These are phyloP conservation scores for Cheiracanthium punctorium DNA, from an alignment of 2,888 invertebrate species.

Conservation along the genomic window DNA sequence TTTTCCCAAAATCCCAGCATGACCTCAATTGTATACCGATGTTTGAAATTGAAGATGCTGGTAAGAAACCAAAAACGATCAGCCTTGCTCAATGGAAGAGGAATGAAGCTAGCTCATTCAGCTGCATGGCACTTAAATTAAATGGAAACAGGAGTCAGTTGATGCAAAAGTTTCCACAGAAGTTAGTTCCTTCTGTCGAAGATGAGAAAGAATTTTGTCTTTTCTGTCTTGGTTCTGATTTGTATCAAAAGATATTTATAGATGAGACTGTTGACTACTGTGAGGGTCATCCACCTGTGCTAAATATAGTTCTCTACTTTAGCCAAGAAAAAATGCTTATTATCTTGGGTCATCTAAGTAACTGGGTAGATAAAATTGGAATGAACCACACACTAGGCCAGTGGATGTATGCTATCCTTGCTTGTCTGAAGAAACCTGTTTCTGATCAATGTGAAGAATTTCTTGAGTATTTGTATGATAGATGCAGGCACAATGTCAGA, in stretches of 20 bases:
- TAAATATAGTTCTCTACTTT: slow-evolving; percentile 9
- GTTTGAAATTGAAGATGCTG: neutral
- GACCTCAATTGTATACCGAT: neutral
- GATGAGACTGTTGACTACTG: neutral
- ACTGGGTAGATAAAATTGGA: slow-evolving; percentile 8
- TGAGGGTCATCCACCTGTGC: neutral
- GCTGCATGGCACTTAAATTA: neutral
- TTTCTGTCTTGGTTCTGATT: slow-evolving; percentile 20
- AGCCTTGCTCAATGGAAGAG: neutral
- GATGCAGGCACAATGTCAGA: neutral
- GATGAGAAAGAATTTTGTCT: neutral
- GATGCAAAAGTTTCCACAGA: slow-evolving; percentile 6
- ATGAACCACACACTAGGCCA: neutral
- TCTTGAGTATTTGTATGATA: slow-evolving; percentile 18
- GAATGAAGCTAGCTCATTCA: neutral
- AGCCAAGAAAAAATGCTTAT: neutral
- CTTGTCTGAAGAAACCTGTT: slow-evolving; percentile 8
- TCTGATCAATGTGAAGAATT: neutral
- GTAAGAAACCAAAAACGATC: neutral
- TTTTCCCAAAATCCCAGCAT: neutral
- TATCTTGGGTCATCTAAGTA: neutral
- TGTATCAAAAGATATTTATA: neutral
- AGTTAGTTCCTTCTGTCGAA: neutral
- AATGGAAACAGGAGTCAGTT: neutral
- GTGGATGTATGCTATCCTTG: slow-evolving; percentile 34